These are phyloP conservation scores for Jordanella pulchra DNA, from an alignment of 2,797 vertebrate species.

Conservation along the genomic window DNA sequence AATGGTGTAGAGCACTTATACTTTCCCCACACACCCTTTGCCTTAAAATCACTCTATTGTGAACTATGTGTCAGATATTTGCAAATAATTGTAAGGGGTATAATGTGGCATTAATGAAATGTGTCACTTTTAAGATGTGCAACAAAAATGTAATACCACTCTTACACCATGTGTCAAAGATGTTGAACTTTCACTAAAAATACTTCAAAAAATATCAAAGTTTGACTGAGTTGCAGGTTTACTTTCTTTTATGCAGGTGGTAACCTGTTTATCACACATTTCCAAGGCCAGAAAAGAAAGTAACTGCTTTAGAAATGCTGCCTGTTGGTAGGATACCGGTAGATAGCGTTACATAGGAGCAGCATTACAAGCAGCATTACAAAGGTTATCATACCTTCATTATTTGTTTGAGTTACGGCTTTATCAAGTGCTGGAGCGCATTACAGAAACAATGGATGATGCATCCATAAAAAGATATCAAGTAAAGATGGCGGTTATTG, in stretches of 20 bases:
- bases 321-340: too few relatives aligned
- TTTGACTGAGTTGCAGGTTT: not conserved
- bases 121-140: not conserved
- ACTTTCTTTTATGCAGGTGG: not conserved
- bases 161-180: not conserved
- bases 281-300: too few relatives aligned
- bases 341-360: too few relatives aligned
- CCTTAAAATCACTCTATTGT: conserved; percentile 1
- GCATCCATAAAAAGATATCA: too few relatives aligned
- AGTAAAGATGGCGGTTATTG: too few relatives aligned
- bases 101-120: not conserved
- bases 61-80: not conserved
- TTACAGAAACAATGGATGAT: too few relatives aligned
- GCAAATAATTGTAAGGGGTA: not conserved
- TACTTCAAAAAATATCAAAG: not conserved
- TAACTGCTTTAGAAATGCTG: too few relatives aligned
- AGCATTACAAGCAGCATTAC: too few relatives aligned
- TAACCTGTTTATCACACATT: too few relatives aligned
- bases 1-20: conserved; percentile 35
- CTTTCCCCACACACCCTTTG: conserved; percentile 11
- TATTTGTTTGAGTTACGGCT: too few relatives aligned
- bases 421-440: too few relatives aligned
- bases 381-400: too few relatives aligned
- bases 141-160: not conserved
- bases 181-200: not conserved